A percentile compares a stretch with the other conserved stretches of the same genome.
Conservation (phyloP, 2,113 vertebrate genomes). For the Donacobius atricapilla region DNA sequence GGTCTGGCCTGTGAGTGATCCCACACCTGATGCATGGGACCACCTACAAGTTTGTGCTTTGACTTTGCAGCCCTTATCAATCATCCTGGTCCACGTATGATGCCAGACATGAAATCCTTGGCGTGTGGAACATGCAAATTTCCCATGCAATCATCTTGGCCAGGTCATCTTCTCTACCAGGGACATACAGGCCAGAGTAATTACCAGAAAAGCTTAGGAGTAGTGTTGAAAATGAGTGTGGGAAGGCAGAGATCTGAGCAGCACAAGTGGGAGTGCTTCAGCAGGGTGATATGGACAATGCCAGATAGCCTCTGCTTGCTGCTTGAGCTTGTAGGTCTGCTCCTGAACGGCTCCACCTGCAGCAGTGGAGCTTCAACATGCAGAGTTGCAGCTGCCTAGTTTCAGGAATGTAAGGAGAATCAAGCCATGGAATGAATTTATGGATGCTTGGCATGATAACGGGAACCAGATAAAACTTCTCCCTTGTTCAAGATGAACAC, state of each 20-base stretch:
- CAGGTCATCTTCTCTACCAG: neutral
- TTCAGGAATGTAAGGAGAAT: neutral
- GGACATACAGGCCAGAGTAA: neutral
- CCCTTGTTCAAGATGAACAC: neutral
- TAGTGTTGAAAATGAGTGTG: neutral
- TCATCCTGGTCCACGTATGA: neutral
- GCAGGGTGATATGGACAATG: neutral
- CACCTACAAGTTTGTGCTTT: neutral
- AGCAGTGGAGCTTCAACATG: neutral
- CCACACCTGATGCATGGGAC: neutral
- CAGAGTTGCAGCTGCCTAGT: neutral
- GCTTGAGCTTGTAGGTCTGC: neutral
- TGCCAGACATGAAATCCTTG: neutral
- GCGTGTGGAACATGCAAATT: neutral
- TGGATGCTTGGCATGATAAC: neutral
- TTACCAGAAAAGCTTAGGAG: neutral
- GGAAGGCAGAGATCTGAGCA: neutral
- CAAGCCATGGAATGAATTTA: neutral
- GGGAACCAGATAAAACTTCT: neutral
- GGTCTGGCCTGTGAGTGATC: neutral
- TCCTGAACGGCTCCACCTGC: neutral
- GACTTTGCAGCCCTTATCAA: neutral
- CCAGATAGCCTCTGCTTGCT: neutral
- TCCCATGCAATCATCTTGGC: accelerated
- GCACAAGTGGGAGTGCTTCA: neutral